These are phyloP conservation scores for Chloroclysta siterata DNA, from an alignment of 2,888 invertebrate genomes.

Conservation along the genomic window DNA sequence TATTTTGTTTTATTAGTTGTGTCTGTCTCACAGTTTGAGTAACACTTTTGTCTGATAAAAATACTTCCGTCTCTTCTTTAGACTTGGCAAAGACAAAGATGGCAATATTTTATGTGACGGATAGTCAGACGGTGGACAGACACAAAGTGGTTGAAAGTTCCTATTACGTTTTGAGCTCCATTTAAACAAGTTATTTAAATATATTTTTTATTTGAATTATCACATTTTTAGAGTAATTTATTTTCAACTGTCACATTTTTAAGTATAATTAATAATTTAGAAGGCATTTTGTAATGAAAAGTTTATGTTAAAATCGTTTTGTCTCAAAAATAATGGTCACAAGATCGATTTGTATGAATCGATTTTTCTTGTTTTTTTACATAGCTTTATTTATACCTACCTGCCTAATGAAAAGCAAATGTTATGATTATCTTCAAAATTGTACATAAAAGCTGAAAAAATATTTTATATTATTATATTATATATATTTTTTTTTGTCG, in stretches of 20 bases:
- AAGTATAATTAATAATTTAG: not conserved
- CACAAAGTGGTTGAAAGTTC: conserved; percentile 75
- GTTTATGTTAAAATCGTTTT: not conserved
- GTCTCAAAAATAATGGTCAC: conserved; percentile 18
- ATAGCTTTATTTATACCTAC: not conserved
- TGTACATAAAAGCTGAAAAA: conserved; percentile 6
- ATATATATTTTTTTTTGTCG: conserved; percentile 42
- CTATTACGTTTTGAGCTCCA: conserved; percentile 62
- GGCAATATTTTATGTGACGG: too few species aligned
- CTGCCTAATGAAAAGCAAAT: not conserved
- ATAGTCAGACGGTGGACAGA: too few species aligned
- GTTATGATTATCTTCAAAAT: not conserved
- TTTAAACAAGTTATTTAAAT: conserved; percentile 18
- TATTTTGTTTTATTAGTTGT: conserved; percentile 51
- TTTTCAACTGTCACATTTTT: not conserved
- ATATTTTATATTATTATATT: too few species aligned
- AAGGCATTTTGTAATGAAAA: not conserved
- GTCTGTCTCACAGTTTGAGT: too few species aligned
- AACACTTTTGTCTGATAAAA: too few species aligned
- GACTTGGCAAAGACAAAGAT: too few species aligned
- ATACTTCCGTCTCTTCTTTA: too few species aligned
- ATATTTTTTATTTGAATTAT: not conserved
- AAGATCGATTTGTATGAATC: not conserved
- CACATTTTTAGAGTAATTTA: not conserved
- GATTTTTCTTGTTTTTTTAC: not conserved